Evolutionary conservation across 2,888 invertebrate genomes (phyloP), one percentile per base, ranked within the genome.

Genomic region (Neoascia interrupta): DNA sequence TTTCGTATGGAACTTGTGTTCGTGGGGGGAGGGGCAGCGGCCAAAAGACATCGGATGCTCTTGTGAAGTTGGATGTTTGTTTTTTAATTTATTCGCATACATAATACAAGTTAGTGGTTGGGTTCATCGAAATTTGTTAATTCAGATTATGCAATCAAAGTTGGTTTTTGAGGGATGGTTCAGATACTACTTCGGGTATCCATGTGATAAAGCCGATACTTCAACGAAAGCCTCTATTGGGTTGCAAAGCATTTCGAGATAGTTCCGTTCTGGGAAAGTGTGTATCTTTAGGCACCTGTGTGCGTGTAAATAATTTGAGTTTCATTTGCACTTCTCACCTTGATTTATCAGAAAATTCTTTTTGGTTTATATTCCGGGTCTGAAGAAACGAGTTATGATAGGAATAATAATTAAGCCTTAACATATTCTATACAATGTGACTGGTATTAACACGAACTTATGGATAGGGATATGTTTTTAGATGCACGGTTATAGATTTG

Each of bases 331-430:
- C 26, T 26, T 34, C 19, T 31, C 8, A 6, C 0, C 11, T 5
- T 47, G n/a, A n/a, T 41, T 34, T 61, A 54, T 36, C 15, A 74
- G 63, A n/a, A n/a, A 41, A 54, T 39, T 56, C n/a, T 37, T 43
- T 56, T 54, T 31, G 39, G 45, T 34, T 53, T 23, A n/a, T 41
- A 19, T 18, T 31, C 16, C 15, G 6, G n/a, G n/a, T 1, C 15
- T 28, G 39, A 16, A 23, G 54, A n/a, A 63, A 51, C 61, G 26
- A 61, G 69, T 28, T 75, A 43, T 75, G 75, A 43, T 63, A n/a
- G 5, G 69, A 75, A 75, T 75, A 56, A 45, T 56, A 56, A 75
- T 63, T n/a, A 26, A 26, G n/a, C n/a, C n/a, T n/a, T n/a, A n/a
- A n/a, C n/a, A n/a, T n/a, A n/a, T n/a, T n/a, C n/a, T n/a, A n/a